These are phyloP conservation scores for Hippocampus mohnikei DNA, from an alignment of 2,113 vertebrate genomes.

Conservation along the genomic window DNA sequence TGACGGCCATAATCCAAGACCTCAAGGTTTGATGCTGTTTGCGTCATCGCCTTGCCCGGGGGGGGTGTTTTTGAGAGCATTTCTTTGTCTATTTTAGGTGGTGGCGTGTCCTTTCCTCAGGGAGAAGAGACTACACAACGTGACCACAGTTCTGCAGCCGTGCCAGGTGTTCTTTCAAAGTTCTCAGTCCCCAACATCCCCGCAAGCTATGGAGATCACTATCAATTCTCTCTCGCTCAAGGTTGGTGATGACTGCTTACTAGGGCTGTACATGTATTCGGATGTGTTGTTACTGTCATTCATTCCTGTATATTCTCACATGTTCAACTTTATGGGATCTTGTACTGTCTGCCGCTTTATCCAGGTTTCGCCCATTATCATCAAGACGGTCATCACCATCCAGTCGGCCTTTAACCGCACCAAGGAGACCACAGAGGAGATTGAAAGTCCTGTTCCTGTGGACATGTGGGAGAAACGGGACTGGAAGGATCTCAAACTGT, in stretches of 20 bases:
- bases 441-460: conserved; percentile 74
- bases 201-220: conserved; percentile 81
- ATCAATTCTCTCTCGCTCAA: conserved; percentile 86
- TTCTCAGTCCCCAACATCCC: conserved; percentile 65
- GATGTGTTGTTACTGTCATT: neutral
- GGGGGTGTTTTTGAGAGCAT: neutral
- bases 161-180: conserved; percentile 87
- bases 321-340: neutral
- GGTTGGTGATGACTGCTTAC: conserved; percentile 53
- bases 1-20: conserved; percentile 84
- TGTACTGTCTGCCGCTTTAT: conserved; percentile 6
- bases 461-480: conserved; percentile 84
- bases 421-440: conserved; percentile 76
- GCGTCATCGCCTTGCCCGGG: neutral
- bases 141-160: conserved; percentile 89
- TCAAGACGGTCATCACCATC: conserved; percentile 96
- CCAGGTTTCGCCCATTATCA: conserved; percentile 96
- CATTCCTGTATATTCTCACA: neutral
- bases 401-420: conserved; percentile 84
- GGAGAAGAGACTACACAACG: conserved; percentile 77
- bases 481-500: conserved; percentile 85
- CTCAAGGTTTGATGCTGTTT: conserved; percentile 69
- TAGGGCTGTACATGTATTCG: neutral
- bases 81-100: conserved; percentile 54
- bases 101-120: conserved; percentile 89